phyloP scores from a whole-genome alignment of 2,113 vertebrate genomes.

The Pterocles gutturalis region DNA sequence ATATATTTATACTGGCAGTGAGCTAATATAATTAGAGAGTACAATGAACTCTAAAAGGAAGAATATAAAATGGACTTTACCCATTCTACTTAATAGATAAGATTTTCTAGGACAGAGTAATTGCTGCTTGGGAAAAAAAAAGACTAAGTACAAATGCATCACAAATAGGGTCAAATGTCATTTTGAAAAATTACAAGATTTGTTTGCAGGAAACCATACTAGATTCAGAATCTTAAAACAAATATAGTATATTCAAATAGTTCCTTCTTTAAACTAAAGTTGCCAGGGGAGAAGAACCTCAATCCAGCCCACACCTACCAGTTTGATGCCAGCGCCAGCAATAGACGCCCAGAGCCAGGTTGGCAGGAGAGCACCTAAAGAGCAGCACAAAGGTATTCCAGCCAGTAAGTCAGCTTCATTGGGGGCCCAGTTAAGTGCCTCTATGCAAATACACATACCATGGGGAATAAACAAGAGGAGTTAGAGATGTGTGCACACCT shows the following conservation, averaged over 20 bases:
- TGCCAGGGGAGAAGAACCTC: no score
- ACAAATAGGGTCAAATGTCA: background rate
- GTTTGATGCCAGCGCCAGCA: no score
- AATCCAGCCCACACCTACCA: no score
- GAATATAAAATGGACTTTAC: background rate
- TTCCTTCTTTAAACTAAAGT: background rate
- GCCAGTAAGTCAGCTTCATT: no score
- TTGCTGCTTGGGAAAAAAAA: background rate
- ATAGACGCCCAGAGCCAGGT: no score
- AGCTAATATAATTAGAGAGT: constrained; percentile 6
- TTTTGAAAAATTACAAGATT: background rate
- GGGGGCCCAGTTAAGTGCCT: no score
- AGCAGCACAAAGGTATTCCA: no score
- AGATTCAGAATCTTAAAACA: background rate
- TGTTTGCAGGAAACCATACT: background rate
- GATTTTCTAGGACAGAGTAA: background rate
- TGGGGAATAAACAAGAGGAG: no score
- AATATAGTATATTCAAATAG: background rate
- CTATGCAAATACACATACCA: no score
- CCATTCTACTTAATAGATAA: background rate
- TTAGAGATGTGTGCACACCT: no score
- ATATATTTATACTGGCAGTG: background rate
- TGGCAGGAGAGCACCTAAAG: no score
- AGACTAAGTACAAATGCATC: background rate
- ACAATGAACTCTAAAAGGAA: background rate